These are phyloP conservation scores for Hemiprocne comata DNA, from an alignment of 2,113 vertebrate species.

Conservation along the genomic window DNA sequence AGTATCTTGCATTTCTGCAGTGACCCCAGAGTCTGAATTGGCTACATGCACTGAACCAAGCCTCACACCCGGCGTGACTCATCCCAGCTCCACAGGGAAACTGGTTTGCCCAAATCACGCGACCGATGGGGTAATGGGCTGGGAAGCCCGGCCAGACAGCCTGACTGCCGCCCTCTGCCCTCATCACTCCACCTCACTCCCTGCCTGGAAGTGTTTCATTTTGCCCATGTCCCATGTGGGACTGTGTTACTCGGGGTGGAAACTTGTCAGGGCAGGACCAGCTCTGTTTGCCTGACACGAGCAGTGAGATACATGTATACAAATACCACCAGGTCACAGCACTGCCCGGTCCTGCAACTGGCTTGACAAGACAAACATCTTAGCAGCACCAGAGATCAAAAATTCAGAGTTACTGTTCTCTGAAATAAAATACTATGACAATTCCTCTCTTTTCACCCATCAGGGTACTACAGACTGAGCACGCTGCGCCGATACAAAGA, in stretches of 20 bases:
- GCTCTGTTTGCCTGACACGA: neutral
- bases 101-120: slow-evolving; percentile 35
- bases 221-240: neutral
- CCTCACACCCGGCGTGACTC: neutral
- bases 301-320: neutral
- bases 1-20: neutral
- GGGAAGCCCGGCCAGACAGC: neutral
- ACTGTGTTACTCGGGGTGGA: neutral
- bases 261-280: neutral
- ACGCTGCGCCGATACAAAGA: neutral
- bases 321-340: neutral
- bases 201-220: neutral
- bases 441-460: neutral
- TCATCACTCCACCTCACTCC: neutral
- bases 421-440: neutral
- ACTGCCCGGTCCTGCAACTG: neutral
- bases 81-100: neutral
- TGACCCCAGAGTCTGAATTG: neutral
- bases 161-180: neutral
- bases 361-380: neutral
- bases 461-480: fast-evolving
- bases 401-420: neutral
- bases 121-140: neutral
- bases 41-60: neutral
- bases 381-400: neutral